Percentiles rank a stretch among this genome's conserved stretches.
Conservation (phyloP, 2,888 invertebrate species). For the Lasioglossum figueresi region DNA sequence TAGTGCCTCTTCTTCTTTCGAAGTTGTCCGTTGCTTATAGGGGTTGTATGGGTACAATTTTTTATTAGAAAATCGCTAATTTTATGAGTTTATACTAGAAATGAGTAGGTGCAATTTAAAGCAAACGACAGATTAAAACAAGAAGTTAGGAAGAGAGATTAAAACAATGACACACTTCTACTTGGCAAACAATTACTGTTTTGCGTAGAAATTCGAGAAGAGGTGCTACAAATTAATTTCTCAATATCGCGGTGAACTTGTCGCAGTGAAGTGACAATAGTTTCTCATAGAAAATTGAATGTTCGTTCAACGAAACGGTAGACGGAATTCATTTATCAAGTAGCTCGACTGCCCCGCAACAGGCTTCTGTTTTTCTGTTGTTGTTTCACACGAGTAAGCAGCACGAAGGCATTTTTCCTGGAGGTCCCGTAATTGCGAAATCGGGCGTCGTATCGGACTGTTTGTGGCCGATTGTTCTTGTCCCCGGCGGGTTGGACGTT, state of each 20-base stretch:
- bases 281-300: neutral
- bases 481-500: neutral
- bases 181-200: neutral
- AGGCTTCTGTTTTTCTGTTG: neutral
- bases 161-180: neutral
- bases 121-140: neutral
- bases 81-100: too few species aligned
- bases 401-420: slow-evolving; percentile 12
- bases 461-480: slow-evolving; percentile 17
- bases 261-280: neutral
- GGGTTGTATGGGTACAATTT: too few species aligned
- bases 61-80: too few species aligned
- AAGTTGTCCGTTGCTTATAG: too few species aligned
- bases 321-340: slow-evolving; percentile 1
- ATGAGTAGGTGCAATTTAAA: too few species aligned
- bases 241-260: neutral
- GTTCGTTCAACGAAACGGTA: neutral
- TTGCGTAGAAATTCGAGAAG: neutral
- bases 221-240: neutral
- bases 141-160: neutral
- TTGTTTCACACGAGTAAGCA: slow-evolving; percentile 37
- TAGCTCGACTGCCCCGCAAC: neutral
- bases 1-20: too few species aligned
- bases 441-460: neutral
- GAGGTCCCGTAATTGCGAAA: slow-evolving; percentile 33